Percentiles rank a stretch among this genome's conserved stretches.
phyloP scores from a whole-genome alignment of 2,113 vertebrate genomes.

The Micronisus gabar region DNA sequence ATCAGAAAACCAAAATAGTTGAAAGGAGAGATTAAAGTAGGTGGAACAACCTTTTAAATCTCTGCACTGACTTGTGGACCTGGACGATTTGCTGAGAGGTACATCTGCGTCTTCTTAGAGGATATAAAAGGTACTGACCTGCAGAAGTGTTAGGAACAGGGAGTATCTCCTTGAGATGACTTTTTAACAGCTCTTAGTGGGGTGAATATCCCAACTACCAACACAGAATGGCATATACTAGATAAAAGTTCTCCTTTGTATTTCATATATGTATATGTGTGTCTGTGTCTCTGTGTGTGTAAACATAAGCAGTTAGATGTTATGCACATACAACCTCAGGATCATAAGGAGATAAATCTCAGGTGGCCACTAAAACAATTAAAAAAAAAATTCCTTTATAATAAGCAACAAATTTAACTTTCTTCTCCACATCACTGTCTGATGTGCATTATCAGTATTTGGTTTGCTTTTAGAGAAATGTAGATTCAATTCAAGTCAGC shows the following conservation, averaged over 20 bases:
- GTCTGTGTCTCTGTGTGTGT: not conserved
- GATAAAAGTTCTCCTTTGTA: not conserved
- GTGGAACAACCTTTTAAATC: not conserved
- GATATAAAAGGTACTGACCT: not conserved
- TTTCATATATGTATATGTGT: not conserved
- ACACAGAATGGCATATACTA: not conserved
- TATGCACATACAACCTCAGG: not conserved
- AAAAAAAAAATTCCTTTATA: not conserved
- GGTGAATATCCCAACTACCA: not conserved
- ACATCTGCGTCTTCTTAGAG: not conserved
- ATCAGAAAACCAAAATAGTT: not conserved
- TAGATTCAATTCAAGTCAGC: not conserved
- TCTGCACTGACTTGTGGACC: not conserved
- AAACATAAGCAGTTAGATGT: not conserved
- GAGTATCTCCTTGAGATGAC: not conserved
- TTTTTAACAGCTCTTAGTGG: not conserved
- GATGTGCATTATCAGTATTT: not conserved
- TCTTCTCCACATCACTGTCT: not conserved
- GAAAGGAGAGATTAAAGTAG: not conserved
- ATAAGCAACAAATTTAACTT: not conserved
- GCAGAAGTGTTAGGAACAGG: not conserved
- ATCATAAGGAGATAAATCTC: not conserved
- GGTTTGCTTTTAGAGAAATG: not conserved
- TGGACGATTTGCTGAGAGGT: not conserved
- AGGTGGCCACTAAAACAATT: not conserved